A percentile compares a stretch with the other conserved stretches of the same genome.
phyloP scores from a whole-genome alignment of 2,113 vertebrate species.

The Cephalophus harveyi region DNA sequence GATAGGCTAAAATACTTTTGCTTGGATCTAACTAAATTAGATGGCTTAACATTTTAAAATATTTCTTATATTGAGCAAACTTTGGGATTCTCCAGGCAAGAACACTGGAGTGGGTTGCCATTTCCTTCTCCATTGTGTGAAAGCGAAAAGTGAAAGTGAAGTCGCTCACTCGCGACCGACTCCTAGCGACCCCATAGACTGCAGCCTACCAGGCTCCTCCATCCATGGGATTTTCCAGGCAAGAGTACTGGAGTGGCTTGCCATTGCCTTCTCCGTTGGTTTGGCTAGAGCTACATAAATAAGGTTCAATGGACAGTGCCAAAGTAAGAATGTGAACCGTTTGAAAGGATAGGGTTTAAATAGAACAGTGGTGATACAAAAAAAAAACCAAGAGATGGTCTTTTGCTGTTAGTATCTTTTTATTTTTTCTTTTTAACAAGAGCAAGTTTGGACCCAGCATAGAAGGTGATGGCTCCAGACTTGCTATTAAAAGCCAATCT shows the following conservation, averaged over 20 bases:
- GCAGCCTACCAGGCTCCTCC: too few species aligned
- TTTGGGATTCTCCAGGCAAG: too few species aligned
- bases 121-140: too few species aligned
- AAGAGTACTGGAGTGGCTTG: too few species aligned
- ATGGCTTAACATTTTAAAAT: conserved; percentile 42
- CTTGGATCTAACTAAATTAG: conserved; percentile 22
- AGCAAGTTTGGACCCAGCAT: neutral
- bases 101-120: too few species aligned
- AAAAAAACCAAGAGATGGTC: neutral
- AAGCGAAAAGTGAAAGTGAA: too few species aligned
- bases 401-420: neutral
- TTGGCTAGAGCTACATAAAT: neutral
- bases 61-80: conserved; percentile 2
- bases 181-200: too few species aligned
- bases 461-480: neutral
- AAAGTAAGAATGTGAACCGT: neutral
- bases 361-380: neutral
- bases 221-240: too few species aligned
- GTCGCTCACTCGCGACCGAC: too few species aligned
- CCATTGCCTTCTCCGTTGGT: too few species aligned
- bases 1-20: conserved; percentile 32
- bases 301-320: neutral
- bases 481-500: neutral
- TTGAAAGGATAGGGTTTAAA: neutral
- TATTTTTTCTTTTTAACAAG: neutral